phyloP scores from a whole-genome alignment of 2,113 vertebrate species.

The Maccullochella peelii region DNA sequence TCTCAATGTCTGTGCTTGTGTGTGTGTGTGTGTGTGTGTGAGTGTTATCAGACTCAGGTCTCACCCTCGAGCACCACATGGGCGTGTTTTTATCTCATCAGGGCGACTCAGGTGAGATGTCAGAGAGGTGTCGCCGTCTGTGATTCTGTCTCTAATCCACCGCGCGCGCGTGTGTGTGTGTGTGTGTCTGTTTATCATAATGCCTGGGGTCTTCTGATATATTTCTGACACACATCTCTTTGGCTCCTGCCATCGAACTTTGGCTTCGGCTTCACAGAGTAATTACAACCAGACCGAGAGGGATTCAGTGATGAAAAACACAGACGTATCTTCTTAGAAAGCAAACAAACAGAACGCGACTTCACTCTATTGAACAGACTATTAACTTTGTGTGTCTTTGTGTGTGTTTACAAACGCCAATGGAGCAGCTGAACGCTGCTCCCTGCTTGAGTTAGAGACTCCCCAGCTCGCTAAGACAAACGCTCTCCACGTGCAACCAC shows the following conservation, averaged over 20 bases:
- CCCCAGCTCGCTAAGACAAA: conserved; percentile 65
- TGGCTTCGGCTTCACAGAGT: conserved; percentile 51
- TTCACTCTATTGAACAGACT: conserved; percentile 28
- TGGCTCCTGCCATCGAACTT: conserved; percentile 45
- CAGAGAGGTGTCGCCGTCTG: background rate
- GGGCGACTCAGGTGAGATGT: conserved; percentile 36
- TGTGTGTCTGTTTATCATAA: conserved; percentile 4
- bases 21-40: conserved; percentile 24
- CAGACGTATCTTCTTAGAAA: conserved; percentile 58
- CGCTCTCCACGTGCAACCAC: conserved; percentile 32
- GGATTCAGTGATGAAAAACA: conserved; percentile 36
- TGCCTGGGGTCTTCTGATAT: conserved; percentile 9
- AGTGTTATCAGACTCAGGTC: background rate
- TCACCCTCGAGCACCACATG: background rate
- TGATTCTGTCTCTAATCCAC: background rate
- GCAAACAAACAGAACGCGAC: conserved; percentile 57
- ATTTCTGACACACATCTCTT: conserved; percentile 40
- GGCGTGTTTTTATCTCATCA: background rate
- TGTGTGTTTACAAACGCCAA: conserved; percentile 23
- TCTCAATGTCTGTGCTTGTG: conserved; percentile 57
- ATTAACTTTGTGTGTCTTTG: conserved; percentile 12
- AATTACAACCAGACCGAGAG: conserved; percentile 60
- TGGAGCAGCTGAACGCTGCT: conserved; percentile 26
- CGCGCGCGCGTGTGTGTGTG: background rate
- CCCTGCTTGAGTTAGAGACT: conserved; percentile 53